A percentile compares a stretch with the other conserved stretches of the same genome.
Evolutionary conservation across 2,797 vertebrate species (phyloP).

Genomic region (Sebastes kiyomatsui): DNA sequence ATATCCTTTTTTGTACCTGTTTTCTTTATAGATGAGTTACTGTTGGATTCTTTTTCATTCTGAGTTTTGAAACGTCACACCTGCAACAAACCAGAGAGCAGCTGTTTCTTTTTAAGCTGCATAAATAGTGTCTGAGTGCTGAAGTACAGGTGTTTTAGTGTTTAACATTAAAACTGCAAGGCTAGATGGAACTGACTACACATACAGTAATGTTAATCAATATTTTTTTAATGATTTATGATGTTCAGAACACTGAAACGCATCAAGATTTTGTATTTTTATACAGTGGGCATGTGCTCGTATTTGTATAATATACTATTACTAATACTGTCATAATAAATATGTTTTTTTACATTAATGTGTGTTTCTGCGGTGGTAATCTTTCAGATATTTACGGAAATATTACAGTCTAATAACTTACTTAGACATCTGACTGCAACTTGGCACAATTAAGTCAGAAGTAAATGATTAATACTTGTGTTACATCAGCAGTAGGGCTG

Average conservation of each 20-base stretch:
- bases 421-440: not conserved
- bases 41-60: not conserved
- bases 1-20: not conserved
- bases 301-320: conserved; percentile 75
- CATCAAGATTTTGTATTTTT: conserved; percentile 63
- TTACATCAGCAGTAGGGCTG: no score
- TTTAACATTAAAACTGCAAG: conserved; percentile 28
- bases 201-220: conserved; percentile 23
- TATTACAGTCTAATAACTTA: not conserved
- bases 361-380: not conserved
- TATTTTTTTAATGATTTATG: conserved; percentile 24
- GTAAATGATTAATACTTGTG: no score
- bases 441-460: not conserved
- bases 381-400: not conserved
- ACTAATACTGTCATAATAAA: conserved; percentile 80
- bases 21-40: not conserved
- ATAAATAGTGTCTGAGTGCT: not conserved
- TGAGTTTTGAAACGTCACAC: not conserved
- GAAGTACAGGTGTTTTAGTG: not conserved
- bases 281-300: conserved; percentile 55
- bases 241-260: conserved; percentile 33
- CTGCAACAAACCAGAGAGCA: not conserved
- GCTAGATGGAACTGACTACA: conserved; percentile 65
- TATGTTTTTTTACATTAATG: conserved; percentile 73
- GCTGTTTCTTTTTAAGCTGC: not conserved